phyloP scores from a whole-genome alignment of 2,797 vertebrate species.

The Hybognathus amarus region DNA sequence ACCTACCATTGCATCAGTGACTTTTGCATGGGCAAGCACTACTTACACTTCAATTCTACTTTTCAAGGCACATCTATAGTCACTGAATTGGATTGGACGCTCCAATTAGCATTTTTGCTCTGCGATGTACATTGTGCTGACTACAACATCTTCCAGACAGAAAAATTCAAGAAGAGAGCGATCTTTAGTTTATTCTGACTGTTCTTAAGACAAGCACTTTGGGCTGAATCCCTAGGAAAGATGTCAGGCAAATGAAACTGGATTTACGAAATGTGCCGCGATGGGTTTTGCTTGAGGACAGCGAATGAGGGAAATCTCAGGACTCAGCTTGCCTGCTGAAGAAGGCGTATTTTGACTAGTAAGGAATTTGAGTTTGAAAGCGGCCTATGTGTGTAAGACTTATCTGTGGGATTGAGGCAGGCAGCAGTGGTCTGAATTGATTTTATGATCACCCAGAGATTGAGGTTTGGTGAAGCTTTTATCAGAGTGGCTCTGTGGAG shows the following conservation, averaged over 20 bases:
- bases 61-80: background rate
- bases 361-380: conserved; percentile 58
- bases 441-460: conserved; percentile 64
- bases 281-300: conserved; percentile 45
- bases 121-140: conserved; percentile 46
- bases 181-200: conserved; percentile 60
- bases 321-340: conserved; percentile 59
- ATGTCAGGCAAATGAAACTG: conserved; percentile 59
- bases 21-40: background rate
- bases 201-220: conserved; percentile 38
- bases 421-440: conserved; percentile 46
- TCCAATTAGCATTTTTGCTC: conserved; percentile 36
- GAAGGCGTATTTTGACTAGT: conserved; percentile 58
- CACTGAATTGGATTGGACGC: conserved; percentile 10
- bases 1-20: background rate
- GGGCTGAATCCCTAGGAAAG: conserved; percentile 62
- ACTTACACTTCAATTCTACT: background rate
- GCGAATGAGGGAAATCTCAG: conserved; percentile 45
- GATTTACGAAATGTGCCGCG: conserved; percentile 60
- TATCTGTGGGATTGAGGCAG: conserved; percentile 30
- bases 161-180: conserved; percentile 44
- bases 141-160: conserved; percentile 41
- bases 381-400: conserved; percentile 52
- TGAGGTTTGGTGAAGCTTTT: conserved; percentile 59
- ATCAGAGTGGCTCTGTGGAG: conserved; percentile 55